These are phyloP conservation scores for Botia kubotai DNA, from an alignment of 2,797 vertebrate genomes.

Conservation along the genomic window DNA sequence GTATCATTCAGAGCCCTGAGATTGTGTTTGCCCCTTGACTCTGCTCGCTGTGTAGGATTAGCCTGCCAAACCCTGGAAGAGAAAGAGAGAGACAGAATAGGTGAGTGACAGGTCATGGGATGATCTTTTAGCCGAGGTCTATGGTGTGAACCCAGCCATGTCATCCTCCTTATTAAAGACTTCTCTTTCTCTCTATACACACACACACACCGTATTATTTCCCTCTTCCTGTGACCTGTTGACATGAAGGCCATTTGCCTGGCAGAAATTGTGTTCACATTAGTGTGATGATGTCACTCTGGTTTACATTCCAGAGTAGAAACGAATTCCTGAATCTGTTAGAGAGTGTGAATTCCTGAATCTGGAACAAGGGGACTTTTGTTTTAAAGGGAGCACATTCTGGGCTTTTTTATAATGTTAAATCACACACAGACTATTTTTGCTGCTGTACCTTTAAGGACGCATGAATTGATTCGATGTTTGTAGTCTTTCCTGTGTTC, in stretches of 20 bases:
- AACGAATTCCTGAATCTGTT: conserved; percentile 2
- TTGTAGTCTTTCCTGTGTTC: too few relatives aligned
- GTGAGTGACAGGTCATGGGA: conserved; percentile 59
- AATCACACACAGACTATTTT: too few relatives aligned
- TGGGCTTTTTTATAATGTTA: neutral
- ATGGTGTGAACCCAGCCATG: conserved; percentile 60
- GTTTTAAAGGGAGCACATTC: neutral
- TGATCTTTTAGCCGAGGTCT: conserved; percentile 56
- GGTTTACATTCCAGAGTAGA: conserved; percentile 29
- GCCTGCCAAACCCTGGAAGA: conserved; percentile 37
- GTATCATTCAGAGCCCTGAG: conserved; percentile 33
- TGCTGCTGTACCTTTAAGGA: too few relatives aligned
- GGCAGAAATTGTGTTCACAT: conserved; percentile 36
- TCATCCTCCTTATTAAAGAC: conserved; percentile 61
- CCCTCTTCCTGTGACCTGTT: conserved; percentile 25
- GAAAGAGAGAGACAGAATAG: conserved; percentile 36
- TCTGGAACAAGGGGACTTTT: neutral
- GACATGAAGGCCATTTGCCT: conserved; percentile 24
- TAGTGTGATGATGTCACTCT: conserved; percentile 41
- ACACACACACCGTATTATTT: conserved; percentile 19
- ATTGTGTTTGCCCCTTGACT: conserved; percentile 53
- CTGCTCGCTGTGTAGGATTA: conserved; percentile 52
- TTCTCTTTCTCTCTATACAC: conserved; percentile 32
- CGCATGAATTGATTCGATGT: too few relatives aligned
- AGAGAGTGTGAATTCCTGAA: neutral